Evolutionary conservation across 2,113 vertebrate genomes (phyloP), one percentile per base, ranked within the genome.

Genomic region (Brachyhypopomus gauderio): DNA sequence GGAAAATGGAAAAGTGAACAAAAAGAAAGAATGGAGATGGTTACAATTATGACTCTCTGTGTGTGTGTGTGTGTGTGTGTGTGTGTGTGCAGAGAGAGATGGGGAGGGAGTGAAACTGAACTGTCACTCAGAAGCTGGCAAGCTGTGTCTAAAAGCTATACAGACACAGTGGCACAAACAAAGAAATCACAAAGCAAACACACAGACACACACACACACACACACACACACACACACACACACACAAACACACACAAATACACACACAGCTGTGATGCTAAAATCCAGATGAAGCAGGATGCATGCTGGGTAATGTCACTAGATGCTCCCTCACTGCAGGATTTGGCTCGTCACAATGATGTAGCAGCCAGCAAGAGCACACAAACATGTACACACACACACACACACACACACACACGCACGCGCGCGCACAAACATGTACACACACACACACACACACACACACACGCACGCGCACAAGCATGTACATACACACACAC

Each of bases 381-480:
- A 87, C 82, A 87, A 86, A 87, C 85, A 76, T 75, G 75, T 34
- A 63, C 58, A 56, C 59, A 58, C 23, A 67, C 12, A 75, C 59
- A 75, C 58, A 74, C 77, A 83, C 27, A 38, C 66, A 81, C 75
- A 78, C 83, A 78, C 52, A 69, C 36, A 52, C 64, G 69, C 7
- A 41, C 41, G 2, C 34, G 36, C 12, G 20, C 23, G 48, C 20
- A 25, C 7, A 9, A 8, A 41, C 45, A 52, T 14, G 12, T 12
- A 52, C 45, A 14, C 45, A 52, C 45, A 52, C 45, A 52, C 45
- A 52, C 45, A 52, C 45, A 52, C 45, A 52, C 45, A 52, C 45
- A 52, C 12, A 14, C 45, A 52, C 5, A 14, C 45, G 3, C 45
- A 52, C 45, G 14, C 45, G 79, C 80, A 84, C 30, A 41, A n/a